Base-by-base conservation (phyloP, 2,113 vertebrate genomes). In the Struthio camelus region DNA sequence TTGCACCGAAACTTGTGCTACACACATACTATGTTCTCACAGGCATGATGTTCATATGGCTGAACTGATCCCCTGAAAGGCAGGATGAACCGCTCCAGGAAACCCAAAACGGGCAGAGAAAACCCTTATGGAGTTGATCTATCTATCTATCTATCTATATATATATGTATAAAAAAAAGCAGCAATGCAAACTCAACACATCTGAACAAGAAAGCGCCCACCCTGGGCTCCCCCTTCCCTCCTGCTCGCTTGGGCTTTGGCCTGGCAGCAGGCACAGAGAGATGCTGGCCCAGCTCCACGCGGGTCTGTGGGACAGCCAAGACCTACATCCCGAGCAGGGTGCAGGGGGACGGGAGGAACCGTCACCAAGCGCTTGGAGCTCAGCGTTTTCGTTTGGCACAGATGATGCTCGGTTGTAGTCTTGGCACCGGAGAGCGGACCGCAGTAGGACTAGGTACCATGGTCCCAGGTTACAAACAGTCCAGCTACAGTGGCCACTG, bases 151-250 rank as follows among this genome's bases (percentile, higher is more conserved):
- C 90, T 93, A 96, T 96, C 96, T 12, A 76, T 94, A 91, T 87
- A 81, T n/a, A n/a, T n/a, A n/a, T n/a, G n/a, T n/a, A n/a, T n/a
- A 95, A 77, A 78, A 53, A 46, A 89, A 96, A 94, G 90, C 84
- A 95, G 96, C 87, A 93, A 96, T 36, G 91, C 89, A 97, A 97
- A 97, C 89, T 85, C 94, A 89, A 95, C 80, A 97, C 96, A 96
- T 97, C 93, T 91, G 87, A 96, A 83, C 95, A 95, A 95, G 83
- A 93, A 89, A 97, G 97, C 95, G 97, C 91, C 84, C 72, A 87
- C 62, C 42, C 94, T 87, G 94, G 96, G 96, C 97, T 96, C 85
- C 81, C 61, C 93, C 78, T 75, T 64, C 95, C 80, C 53, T 93
- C 46, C 51, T 79, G 92, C 92, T 85, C 84, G 72, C 95, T 56